A percentile compares a stretch with the other conserved stretches of the same genome.
phyloP scores from a whole-genome alignment of 2,113 vertebrate species.

The Chamaea fasciata region DNA sequence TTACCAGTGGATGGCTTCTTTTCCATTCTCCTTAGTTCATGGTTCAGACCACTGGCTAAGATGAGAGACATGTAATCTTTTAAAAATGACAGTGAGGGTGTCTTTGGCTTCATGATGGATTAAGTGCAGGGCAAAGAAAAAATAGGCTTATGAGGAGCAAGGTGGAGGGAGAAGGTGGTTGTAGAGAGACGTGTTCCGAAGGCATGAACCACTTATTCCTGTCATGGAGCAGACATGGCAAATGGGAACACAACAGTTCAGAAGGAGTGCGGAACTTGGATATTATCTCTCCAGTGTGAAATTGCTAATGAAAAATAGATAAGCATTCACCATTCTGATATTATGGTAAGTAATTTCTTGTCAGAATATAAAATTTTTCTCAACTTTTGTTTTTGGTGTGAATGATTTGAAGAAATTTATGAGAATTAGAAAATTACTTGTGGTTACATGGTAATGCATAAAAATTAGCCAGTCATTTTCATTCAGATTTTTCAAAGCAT shows the following conservation, averaged over 20 bases:
- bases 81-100: background rate
- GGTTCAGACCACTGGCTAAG: background rate
- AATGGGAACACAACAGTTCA: background rate
- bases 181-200: background rate
- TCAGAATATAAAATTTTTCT: background rate
- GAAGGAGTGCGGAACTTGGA: background rate
- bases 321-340: background rate
- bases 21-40: background rate
- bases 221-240: background rate
- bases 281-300: background rate
- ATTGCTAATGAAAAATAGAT: background rate
- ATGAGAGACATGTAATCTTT: background rate
- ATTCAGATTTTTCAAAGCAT: constrained; percentile 32
- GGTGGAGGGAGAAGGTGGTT: background rate
- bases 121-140: background rate
- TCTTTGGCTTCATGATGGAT: background rate
- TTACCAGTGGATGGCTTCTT: background rate
- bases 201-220: background rate
- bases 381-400: background rate
- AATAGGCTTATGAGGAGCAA: background rate
- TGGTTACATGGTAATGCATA: constrained; percentile 27
- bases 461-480: constrained; percentile 43
- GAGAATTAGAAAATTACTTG: constrained; percentile 42
- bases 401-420: background rate
- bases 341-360: background rate